phyloP scores from a whole-genome alignment of 2,113 vertebrate species.

The Alligator mississippiensis region DNA sequence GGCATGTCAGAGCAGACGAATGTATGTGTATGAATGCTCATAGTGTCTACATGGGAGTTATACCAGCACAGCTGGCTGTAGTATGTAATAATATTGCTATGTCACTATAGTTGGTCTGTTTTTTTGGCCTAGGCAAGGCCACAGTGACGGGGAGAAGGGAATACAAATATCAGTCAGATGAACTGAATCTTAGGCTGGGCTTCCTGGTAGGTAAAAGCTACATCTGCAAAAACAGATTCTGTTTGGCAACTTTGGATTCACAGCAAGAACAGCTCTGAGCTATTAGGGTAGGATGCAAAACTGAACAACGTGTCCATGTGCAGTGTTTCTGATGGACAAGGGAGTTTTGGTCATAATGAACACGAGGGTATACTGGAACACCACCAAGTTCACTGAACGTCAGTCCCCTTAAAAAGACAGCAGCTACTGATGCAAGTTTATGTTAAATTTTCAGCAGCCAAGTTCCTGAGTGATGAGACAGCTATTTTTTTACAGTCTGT shows the following conservation, averaged over 20 bases:
- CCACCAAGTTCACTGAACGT: neutral
- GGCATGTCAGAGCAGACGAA: too few species aligned
- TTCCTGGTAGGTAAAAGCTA: neutral
- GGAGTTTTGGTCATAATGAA: neutral
- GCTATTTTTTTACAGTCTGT: accelerated
- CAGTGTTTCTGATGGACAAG: neutral
- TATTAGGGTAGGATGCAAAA: neutral
- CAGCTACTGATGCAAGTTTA: neutral
- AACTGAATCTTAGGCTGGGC: neutral
- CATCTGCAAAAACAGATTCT: neutral
- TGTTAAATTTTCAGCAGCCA: neutral
- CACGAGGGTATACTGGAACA: neutral
- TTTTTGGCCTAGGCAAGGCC: neutral
- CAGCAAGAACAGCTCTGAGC: neutral
- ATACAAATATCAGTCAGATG: neutral
- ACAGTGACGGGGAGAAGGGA: neutral
- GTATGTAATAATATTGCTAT: too few species aligned
- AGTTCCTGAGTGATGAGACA: neutral
- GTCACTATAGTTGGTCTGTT: too few species aligned
- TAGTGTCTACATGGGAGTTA: neutral
- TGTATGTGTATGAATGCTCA: too few species aligned
- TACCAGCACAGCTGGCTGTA: neutral
- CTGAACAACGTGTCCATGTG: neutral
- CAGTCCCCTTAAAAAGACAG: neutral
- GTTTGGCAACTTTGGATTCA: neutral